phyloP scores from a whole-genome alignment of 2,888 invertebrate genomes.

The Caenorhabditis angaria region DNA sequence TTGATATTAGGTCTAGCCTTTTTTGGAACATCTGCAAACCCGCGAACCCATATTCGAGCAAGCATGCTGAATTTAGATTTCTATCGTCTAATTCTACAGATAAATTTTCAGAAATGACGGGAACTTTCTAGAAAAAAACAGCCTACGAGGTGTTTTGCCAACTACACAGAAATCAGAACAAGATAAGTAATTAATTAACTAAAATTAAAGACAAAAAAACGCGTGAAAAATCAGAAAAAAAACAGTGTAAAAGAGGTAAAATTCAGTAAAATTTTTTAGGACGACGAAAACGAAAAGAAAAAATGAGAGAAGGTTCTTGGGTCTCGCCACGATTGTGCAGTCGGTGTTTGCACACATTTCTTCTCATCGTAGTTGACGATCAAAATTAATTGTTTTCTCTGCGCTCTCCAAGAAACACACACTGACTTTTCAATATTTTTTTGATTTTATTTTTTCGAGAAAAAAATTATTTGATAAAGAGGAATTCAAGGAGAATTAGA shows the following conservation, averaged over 20 bases:
- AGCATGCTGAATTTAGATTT: constrained; percentile 20
- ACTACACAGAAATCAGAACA: neutral
- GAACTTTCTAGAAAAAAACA: neutral
- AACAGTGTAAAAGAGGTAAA: neutral
- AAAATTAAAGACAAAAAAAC: neutral
- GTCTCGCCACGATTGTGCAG: constrained; percentile 40
- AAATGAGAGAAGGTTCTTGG: constrained; percentile 37
- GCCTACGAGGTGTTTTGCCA: neutral
- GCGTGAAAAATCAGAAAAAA: constrained; percentile 10
- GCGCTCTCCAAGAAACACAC: neutral
- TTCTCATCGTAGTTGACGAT: constrained; percentile 21
- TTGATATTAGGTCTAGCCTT: constrained; percentile 39
- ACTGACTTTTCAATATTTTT: neutral
- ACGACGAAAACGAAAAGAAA: constrained; percentile 21
- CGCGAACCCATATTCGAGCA: constrained; percentile 34
- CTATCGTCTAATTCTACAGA: neutral
- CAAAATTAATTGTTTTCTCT: too few relatives aligned
- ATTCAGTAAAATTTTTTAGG: constrained; percentile 6
- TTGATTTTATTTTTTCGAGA: neutral
- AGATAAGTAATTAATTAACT: neutral
- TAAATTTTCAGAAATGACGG: neutral
- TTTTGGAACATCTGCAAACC: constrained; percentile 40
- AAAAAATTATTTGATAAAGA: too few relatives aligned
- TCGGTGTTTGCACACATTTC: constrained; percentile 9
- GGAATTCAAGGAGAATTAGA: too few relatives aligned